Conservation (phyloP, 2,797 vertebrate genomes). For the Falco columbarius region DNA sequence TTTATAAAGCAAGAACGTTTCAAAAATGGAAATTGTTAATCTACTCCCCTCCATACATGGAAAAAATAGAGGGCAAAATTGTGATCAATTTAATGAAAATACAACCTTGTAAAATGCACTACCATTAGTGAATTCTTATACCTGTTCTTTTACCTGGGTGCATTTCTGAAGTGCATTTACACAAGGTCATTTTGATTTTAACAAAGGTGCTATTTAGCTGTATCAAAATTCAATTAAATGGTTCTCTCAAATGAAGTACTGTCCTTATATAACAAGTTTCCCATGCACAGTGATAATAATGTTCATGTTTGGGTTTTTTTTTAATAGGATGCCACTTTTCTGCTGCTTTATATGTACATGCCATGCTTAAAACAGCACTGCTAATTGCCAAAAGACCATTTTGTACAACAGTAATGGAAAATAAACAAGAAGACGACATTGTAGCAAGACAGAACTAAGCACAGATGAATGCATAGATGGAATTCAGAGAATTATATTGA, state of each 20-base stretch:
- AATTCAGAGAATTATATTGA: slow-evolving; percentile 5
- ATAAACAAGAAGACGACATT: slow-evolving; percentile 25
- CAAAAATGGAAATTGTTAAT: slow-evolving; percentile 56
- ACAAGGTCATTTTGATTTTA: slow-evolving; percentile 40
- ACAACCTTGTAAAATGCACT: not conserved
- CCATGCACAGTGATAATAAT: not conserved
- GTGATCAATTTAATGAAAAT: slow-evolving; percentile 16
- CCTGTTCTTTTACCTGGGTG: slow-evolving; percentile 15
- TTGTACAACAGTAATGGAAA: slow-evolving; percentile 14
- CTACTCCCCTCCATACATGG: not conserved
- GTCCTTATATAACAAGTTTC: slow-evolving; percentile 17
- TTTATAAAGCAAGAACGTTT: slow-evolving; percentile 61
- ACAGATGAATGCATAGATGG: not conserved
- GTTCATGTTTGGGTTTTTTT: not conserved
- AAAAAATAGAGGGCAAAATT: slow-evolving; percentile 5
- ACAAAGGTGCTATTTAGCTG: slow-evolving; percentile 5
- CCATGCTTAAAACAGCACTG: slow-evolving; percentile 5
- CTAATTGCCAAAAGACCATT: slow-evolving; percentile 52
- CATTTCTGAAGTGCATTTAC: slow-evolving; percentile 33
- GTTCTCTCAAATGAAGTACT: slow-evolving; percentile 36
- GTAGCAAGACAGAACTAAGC: not conserved
- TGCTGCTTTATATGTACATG: not conserved
- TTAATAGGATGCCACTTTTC: not conserved
- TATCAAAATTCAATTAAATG: slow-evolving; percentile 51
- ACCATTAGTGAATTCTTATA: not conserved